Conservation (phyloP, 2,113 vertebrate genomes). For the Phasianus colchicus region DNA sequence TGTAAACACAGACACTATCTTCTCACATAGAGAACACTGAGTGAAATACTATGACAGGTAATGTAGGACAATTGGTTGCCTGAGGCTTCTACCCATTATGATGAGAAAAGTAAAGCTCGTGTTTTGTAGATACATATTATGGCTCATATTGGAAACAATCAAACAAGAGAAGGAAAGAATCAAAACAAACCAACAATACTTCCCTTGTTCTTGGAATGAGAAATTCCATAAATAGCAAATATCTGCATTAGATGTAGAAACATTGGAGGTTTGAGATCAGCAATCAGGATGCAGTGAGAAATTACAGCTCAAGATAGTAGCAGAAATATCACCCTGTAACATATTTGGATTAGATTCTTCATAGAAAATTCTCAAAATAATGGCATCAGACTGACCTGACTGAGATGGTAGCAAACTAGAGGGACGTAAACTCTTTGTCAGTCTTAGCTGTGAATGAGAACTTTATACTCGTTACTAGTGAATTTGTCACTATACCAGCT, state of each 20-base stretch:
- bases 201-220: not conserved
- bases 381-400: not conserved
- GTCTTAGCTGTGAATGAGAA: not conserved
- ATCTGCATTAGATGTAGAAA: not conserved
- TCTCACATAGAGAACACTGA: slow-evolving; percentile 1
- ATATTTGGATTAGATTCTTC: slow-evolving; percentile 10
- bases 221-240: not conserved
- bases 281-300: not conserved
- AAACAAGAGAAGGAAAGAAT: not conserved
- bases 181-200: not conserved
- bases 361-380: slow-evolving; percentile 5
- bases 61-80: not conserved
- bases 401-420: not conserved
- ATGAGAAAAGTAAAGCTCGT: not conserved
- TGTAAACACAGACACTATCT: not conserved
- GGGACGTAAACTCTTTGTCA: not conserved
- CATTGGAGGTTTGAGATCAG: not conserved
- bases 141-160: not conserved
- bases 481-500: slow-evolving; percentile 31
- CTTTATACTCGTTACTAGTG: not conserved
- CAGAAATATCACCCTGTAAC: not conserved
- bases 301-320: not conserved
- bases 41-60: not conserved
- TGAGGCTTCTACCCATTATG: not conserved
- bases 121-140: not conserved